These are phyloP conservation scores for Pristionchus fissidentatus DNA, from an alignment of 2,888 invertebrate genomes.

Conservation along the genomic window DNA sequence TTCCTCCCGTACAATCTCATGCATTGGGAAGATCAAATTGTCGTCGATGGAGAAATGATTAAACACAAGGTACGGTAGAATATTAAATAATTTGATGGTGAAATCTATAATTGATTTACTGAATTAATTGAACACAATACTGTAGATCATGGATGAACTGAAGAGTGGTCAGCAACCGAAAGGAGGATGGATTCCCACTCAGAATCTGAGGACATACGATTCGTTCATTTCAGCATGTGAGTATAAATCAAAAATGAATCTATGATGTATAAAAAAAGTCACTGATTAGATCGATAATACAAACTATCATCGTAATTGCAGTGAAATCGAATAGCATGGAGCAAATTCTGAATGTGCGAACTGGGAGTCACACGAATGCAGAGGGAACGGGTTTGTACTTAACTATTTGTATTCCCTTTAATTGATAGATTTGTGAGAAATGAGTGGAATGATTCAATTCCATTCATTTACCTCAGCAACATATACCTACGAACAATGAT, in stretches of 20 bases:
- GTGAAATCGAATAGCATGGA: slow-evolving; percentile 65
- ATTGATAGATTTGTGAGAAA: too few relatives aligned
- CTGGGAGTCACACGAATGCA: neutral
- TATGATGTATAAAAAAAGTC: too few relatives aligned
- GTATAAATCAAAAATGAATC: too few relatives aligned
- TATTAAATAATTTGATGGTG: too few relatives aligned
- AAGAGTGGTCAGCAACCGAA: slow-evolving; percentile 75
- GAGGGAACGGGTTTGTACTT: slow-evolving; percentile 3
- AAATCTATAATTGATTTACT: slow-evolving; percentile 12
- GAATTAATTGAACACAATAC: slow-evolving; percentile 35
- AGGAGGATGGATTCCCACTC: slow-evolving; percentile 79
- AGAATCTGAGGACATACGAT: slow-evolving; percentile 71
- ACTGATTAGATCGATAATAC: neutral
- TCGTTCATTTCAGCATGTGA: slow-evolving; percentile 62
- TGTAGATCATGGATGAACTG: slow-evolving; percentile 80
- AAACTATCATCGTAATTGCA: slow-evolving; percentile 50
- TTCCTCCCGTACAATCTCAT: slow-evolving; percentile 71
- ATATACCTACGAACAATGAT: too few relatives aligned
- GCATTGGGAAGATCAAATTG: slow-evolving; percentile 96
- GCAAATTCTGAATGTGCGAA: slow-evolving; percentile 56
- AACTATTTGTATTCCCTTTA: too few relatives aligned
- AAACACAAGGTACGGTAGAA: slow-evolving; percentile 56
- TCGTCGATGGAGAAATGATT: slow-evolving; percentile 84
- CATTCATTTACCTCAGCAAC: too few relatives aligned
- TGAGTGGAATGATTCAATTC: too few relatives aligned